Evolutionary conservation across 1,140 invertebrate species (phyloP).

Genomic region (Probaryconus sp.): DNA sequence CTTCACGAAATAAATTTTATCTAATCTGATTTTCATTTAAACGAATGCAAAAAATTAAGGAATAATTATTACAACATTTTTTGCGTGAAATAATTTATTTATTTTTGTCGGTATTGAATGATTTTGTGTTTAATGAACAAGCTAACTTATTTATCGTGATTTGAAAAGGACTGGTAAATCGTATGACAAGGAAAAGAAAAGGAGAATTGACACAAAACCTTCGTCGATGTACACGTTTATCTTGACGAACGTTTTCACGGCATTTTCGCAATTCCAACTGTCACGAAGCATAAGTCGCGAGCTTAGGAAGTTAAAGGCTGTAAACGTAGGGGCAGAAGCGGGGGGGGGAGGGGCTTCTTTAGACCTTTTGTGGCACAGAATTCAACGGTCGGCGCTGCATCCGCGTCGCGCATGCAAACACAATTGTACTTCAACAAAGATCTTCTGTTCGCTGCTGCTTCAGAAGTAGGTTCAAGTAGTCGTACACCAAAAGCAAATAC

Average conservation of each 20-base stretch:
- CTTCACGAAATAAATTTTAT: too few relatives aligned
- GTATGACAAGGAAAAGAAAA: slow-evolving; percentile 10
- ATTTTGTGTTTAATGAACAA: too few relatives aligned
- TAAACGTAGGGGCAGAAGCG: too few relatives aligned
- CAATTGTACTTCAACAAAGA: slow-evolving; percentile 26
- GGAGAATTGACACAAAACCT: slow-evolving; percentile 23
- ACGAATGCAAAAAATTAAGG: too few relatives aligned
- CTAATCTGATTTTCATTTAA: too few relatives aligned
- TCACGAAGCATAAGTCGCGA: slow-evolving; percentile 31
- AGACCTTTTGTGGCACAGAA: slow-evolving; percentile 27
- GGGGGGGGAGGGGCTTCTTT: slow-evolving; percentile 40
- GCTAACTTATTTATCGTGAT: neutral
- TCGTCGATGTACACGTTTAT: slow-evolving; percentile 7
- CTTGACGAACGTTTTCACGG: slow-evolving; percentile 23
- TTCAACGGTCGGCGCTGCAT: slow-evolving; percentile 27
- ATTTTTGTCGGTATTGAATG: too few relatives aligned
- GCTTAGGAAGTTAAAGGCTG: slow-evolving; percentile 47
- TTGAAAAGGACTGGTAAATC: neutral
- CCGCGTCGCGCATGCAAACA: slow-evolving; percentile 24
- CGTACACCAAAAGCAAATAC: slow-evolving; percentile 14
- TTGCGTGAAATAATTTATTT: too few relatives aligned
- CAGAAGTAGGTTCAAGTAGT: slow-evolving; percentile 16
- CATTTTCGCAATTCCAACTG: slow-evolving; percentile 35
- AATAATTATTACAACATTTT: too few relatives aligned
- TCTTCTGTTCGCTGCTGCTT: slow-evolving; percentile 5